Conservation (phyloP, 2,113 vertebrate species). For the Paradisaea rubra region DNA sequence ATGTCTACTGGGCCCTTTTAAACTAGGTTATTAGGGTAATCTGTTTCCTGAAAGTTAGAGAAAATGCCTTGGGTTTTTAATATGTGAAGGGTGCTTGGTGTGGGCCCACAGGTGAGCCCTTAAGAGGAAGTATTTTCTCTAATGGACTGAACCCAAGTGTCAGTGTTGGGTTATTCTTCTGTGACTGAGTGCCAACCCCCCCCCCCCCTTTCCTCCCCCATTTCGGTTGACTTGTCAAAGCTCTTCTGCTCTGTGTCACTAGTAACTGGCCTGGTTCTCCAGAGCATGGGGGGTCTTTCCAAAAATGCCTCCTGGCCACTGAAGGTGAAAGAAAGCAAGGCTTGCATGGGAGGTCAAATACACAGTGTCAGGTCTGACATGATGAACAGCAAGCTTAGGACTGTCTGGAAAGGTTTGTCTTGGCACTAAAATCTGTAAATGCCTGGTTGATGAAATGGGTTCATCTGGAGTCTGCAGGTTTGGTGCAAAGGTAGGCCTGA, state of each 20-base stretch:
- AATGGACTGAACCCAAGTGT: background rate
- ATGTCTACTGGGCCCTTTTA: background rate
- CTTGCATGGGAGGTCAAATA: background rate
- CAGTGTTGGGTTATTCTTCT: background rate
- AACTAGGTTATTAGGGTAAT: background rate
- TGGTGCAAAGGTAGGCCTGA: background rate
- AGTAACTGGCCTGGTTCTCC: background rate
- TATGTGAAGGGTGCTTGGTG: background rate
- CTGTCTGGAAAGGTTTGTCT: background rate
- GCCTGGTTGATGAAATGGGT: background rate
- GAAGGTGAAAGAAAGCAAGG: background rate
- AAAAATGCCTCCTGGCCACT: background rate
- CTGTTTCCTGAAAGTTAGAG: background rate
- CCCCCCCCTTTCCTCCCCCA: fast-evolving
- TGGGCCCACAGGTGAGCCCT: background rate
- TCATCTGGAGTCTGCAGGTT: background rate
- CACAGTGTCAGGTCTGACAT: background rate
- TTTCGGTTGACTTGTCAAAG: background rate
- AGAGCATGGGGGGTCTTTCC: background rate
- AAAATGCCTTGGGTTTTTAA: background rate
- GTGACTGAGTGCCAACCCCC: fast-evolving
- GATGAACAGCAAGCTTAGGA: background rate
- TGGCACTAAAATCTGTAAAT: background rate
- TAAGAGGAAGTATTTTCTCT: background rate
- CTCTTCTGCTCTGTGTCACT: background rate